Evolutionary conservation across 2,113 vertebrate species (phyloP).

Genomic region (Pseudopipra pipra): DNA sequence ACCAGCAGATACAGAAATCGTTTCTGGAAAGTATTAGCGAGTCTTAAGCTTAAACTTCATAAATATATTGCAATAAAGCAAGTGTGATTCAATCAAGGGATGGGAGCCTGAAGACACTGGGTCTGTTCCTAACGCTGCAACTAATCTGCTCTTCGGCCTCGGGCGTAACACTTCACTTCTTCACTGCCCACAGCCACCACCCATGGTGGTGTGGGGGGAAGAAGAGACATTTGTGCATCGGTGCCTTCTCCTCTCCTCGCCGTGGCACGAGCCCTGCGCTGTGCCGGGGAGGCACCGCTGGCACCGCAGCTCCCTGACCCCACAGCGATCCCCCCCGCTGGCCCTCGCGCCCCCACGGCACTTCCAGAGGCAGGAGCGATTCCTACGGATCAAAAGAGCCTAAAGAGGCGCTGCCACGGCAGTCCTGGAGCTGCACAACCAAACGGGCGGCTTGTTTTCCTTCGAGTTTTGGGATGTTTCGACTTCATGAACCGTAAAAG

Average conservation of each 20-base stretch:
- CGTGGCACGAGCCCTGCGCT: background rate
- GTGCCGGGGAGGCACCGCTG: fast-evolving
- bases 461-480: background rate
- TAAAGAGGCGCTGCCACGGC: background rate
- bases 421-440: background rate
- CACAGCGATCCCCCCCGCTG: fast-evolving
- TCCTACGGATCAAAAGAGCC: background rate
- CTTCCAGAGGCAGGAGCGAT: background rate
- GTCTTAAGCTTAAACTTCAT: slow-evolving; percentile 55
- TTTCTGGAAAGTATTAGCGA: slow-evolving; percentile 56
- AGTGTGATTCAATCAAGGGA: slow-evolving; percentile 6
- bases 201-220: background rate
- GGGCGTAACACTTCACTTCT: background rate
- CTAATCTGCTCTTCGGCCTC: background rate
- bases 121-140: slow-evolving; percentile 23
- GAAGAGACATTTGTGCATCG: background rate
- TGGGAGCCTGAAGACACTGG: background rate
- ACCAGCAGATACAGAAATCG: slow-evolving; percentile 27
- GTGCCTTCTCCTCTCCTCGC: background rate
- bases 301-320: background rate
- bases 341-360: background rate
- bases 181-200: background rate
- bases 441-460: background rate
- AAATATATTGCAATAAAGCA: slow-evolving; percentile 60
- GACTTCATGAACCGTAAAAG: background rate